These are phyloP conservation scores for Coenonympha arcania DNA, from an alignment of 2,888 invertebrate genomes.

Conservation along the genomic window DNA sequence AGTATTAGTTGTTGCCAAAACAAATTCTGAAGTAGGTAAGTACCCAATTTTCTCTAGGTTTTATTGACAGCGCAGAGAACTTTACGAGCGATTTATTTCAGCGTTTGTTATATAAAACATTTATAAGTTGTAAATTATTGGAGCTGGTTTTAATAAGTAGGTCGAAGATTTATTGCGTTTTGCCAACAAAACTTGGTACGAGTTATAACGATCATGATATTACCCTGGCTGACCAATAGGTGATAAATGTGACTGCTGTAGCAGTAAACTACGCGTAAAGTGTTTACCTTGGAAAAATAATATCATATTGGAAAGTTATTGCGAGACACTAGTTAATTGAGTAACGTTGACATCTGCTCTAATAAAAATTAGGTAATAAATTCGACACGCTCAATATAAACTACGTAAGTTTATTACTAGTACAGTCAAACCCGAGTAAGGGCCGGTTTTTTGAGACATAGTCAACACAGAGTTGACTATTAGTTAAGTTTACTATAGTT, in stretches of 20 bases:
- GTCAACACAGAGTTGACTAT: too few species aligned
- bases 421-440: too few species aligned
- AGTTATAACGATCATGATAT: neutral
- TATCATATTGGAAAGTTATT: neutral
- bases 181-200: neutral
- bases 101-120: neutral
- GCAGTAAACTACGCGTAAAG: slow-evolving; percentile 1
- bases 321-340: neutral
- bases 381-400: too few species aligned
- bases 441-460: too few species aligned
- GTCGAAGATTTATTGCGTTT: slow-evolving; percentile 6
- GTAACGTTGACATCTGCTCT: neutral
- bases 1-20: too few species aligned
- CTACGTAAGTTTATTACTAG: too few species aligned
- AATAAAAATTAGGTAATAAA: too few species aligned
- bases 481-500: too few species aligned
- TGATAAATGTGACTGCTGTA: neutral
- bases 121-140: neutral
- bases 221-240: neutral
- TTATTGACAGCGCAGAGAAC: neutral
- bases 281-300: neutral
- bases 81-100: neutral
- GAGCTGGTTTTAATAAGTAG: neutral
- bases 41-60: neutral
- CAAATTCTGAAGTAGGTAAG: neutral